These are phyloP conservation scores for Iselma pallidipennis DNA, from an alignment of 2,888 invertebrate species.

Conservation along the genomic window DNA sequence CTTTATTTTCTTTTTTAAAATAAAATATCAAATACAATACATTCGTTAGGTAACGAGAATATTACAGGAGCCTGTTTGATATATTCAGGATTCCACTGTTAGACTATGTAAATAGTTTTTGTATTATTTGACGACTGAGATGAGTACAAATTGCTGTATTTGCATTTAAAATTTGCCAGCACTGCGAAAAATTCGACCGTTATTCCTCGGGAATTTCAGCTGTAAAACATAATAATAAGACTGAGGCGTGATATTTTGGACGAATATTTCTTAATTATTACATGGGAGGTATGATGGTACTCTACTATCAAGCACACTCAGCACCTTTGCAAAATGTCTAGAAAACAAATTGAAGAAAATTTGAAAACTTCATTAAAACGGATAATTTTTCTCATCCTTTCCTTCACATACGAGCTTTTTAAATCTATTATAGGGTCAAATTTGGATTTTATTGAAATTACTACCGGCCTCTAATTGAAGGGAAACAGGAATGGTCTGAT, in stretches of 20 bases:
- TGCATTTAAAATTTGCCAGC: conserved; percentile 24
- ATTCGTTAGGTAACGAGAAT: too few relatives aligned
- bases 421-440: too few relatives aligned
- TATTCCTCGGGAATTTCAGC: background rate
- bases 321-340: background rate
- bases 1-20: background rate
- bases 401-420: too few relatives aligned
- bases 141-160: conserved; percentile 26
- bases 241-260: background rate
- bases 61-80: too few relatives aligned
- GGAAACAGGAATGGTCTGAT: too few relatives aligned
- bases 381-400: too few relatives aligned
- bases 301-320: background rate
- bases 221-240: background rate
- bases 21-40: too few relatives aligned
- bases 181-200: conserved; percentile 21
- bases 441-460: background rate
- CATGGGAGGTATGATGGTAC: background rate
- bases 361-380: too few relatives aligned
- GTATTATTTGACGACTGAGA: conserved; percentile 27
- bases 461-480: background rate
- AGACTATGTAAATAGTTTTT: conserved; percentile 20
- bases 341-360: too few relatives aligned
- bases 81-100: conserved; percentile 14
- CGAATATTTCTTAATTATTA: background rate